These are phyloP conservation scores for Centropus bengalensis DNA, from an alignment of 2,113 vertebrate genomes.

Conservation along the genomic window DNA sequence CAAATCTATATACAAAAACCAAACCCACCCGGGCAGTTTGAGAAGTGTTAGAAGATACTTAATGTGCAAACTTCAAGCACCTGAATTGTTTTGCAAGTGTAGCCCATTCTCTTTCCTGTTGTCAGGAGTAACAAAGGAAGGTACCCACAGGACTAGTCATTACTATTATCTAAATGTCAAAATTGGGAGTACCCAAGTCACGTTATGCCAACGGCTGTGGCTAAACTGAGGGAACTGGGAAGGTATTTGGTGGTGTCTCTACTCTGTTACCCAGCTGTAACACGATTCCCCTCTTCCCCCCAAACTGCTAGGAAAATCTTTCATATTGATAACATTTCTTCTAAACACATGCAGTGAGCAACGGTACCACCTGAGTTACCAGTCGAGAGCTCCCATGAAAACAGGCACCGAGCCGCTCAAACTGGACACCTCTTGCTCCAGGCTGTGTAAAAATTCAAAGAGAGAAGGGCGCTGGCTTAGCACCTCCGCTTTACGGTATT, in stretches of 20 bases:
- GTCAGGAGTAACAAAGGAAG: not conserved
- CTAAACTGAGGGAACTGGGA: not conserved
- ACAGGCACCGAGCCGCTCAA: not conserved
- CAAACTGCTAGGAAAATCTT: not conserved
- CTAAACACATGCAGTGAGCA: not conserved
- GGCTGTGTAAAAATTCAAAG: conserved; percentile 25
- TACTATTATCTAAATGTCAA: not conserved
- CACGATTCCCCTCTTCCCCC: not conserved
- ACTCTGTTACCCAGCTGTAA: not conserved
- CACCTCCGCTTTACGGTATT: not conserved
- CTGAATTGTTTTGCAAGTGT: not conserved
- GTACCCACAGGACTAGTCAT: not conserved
- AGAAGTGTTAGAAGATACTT: not conserved
- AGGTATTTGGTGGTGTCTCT: not conserved
- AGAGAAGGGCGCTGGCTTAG: not conserved
- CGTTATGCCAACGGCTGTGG: not conserved
- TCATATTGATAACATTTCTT: not conserved
- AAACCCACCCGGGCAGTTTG: not conserved
- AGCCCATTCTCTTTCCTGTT: not conserved
- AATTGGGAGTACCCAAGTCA: not conserved
- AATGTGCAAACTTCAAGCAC: not conserved
- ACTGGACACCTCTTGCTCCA: not conserved
- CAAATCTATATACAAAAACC: not conserved
- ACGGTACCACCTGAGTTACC: not conserved
- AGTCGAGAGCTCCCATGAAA: not conserved